Evolutionary conservation across 2,113 vertebrate species (phyloP), one percentile per base, ranked within the genome.

Genomic region (Tetrax tetrax): DNA sequence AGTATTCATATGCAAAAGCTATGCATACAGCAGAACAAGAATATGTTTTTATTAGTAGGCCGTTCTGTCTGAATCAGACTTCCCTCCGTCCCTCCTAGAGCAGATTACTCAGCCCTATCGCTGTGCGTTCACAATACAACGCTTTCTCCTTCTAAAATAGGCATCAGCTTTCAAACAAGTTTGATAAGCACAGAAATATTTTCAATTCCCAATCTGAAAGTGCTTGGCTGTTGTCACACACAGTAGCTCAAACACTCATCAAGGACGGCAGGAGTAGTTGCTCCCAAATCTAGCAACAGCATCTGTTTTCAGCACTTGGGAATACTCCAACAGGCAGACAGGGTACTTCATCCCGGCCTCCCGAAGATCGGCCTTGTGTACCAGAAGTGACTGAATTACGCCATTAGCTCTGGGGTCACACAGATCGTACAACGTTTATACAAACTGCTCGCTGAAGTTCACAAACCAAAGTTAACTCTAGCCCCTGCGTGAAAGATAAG

Each of bases 1-100:
- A 88, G 57, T 60, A 94, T 90, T 87, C 63, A 66, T 48, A 87
- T 51, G 86, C 60, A 87, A 95, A 90, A 92, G 38, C 70, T 72
- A 41, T 83, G 78, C 2, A 0, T 10, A 35, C 37, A 83, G n/a
- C 41, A 81, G 59, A 88, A 85, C 28, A 66, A 82, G 68, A 60
- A 43, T 43, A 43, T 43, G 41, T 15, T 43, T 43, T 43, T 43
- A 43, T 43, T 43, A 43, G 41, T 43, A 43, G 41, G 41, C 41
- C 15, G 41, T 15, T 43, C 41, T 43, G 41, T 51, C 27, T 51
- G 24, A 13, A 51, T 27, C 50, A 51, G 50, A 14, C 50, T 51
- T 51, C 24, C 24, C 24, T 51, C 50, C 25, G 12, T 14, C 50
- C 31, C 29, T 38, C 48, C 51, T 13, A 9, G 18, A 75, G 69